Evolutionary conservation across 1,140 invertebrate species (phyloP).

Genomic region (Coboldia fuscipes): DNA sequence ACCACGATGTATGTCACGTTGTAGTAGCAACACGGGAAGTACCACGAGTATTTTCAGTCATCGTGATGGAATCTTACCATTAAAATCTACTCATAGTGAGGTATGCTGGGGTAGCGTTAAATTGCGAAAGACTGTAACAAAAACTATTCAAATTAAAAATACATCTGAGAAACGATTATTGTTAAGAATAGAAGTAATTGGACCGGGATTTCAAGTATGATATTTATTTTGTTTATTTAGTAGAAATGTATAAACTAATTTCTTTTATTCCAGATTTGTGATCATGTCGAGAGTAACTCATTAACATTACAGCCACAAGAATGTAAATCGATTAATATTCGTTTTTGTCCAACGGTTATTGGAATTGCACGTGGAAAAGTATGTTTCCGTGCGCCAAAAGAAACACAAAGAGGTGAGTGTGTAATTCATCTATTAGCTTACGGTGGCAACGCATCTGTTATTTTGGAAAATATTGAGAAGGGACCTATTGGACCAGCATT

Average conservation of each 20-base stretch:
- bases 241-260: no score
- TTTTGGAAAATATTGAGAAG: conserved; percentile 11
- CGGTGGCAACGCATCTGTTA: conserved; percentile 14
- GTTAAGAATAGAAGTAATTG: conserved; percentile 13
- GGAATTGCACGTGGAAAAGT: conserved; percentile 14
- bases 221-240: no score
- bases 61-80: conserved; percentile 16
- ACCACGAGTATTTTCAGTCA: conserved; percentile 21
- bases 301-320: conserved; percentile 16
- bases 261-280: no score
- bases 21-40: no score
- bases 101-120: conserved; percentile 18
- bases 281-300: conserved; percentile 7
- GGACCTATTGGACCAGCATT: conserved; percentile 16
- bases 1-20: no score
- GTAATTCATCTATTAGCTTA: conserved; percentile 11
- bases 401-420: conserved; percentile 6
- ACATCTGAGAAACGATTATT: conserved; percentile 12
- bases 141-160: conserved; percentile 18
- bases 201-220: conserved; percentile 18
- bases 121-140: conserved; percentile 13
- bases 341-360: conserved; percentile 17
- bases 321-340: conserved; percentile 14
- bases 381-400: conserved; percentile 10
- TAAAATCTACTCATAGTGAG: conserved; percentile 14